Conservation (phyloP, 2,797 vertebrate genomes). For the Bufotes viridis region DNA sequence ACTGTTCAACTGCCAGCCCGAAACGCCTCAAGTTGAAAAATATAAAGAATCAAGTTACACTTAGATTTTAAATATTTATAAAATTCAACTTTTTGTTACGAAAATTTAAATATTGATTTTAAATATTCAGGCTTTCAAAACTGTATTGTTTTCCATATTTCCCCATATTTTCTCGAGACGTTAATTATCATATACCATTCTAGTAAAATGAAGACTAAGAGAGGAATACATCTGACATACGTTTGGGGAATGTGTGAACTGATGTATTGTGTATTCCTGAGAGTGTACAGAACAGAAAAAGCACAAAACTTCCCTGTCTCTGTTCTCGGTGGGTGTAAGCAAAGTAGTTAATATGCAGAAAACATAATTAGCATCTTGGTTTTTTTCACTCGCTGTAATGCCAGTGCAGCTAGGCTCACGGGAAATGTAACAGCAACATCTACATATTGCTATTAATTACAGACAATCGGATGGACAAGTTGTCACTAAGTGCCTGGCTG, state of each 20-base stretch:
- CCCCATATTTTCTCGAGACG: background rate
- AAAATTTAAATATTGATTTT: constrained; percentile 1
- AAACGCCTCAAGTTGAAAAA: background rate
- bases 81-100: constrained; percentile 19
- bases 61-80: constrained; percentile 31
- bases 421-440: constrained; percentile 74
- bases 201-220: background rate
- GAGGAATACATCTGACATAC: constrained; percentile 44
- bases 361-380: constrained; percentile 74
- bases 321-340: constrained; percentile 72
- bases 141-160: background rate
- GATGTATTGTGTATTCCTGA: constrained; percentile 55
- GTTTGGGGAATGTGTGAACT: constrained; percentile 42
- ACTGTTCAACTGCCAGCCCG: constrained; percentile 47
- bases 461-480: constrained; percentile 70
- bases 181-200: background rate
- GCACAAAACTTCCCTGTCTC: constrained; percentile 59
- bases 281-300: constrained; percentile 52
- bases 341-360: constrained; percentile 76
- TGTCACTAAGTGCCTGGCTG: constrained; percentile 54
- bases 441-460: constrained; percentile 75
- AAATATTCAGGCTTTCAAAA: background rate
- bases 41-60: background rate
- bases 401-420: constrained; percentile 72
- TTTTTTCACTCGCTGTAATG: constrained; percentile 61